Conservation (phyloP, 2,797 vertebrate species). For the Acanthiza pusilla region DNA sequence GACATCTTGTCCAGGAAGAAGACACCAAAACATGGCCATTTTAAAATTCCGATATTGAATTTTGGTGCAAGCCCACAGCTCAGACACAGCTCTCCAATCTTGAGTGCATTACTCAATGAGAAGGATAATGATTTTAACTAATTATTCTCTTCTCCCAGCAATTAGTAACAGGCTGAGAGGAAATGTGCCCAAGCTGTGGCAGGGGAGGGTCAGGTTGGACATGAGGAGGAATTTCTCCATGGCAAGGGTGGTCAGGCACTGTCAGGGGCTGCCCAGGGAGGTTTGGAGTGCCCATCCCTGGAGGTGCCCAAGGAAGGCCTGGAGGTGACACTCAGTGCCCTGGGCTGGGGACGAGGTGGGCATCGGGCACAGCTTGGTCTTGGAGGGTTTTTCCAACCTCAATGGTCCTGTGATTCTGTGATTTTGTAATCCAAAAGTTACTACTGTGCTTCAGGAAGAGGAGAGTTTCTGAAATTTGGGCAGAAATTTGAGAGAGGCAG, state of each 20-base stretch:
- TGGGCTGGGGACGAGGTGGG: neutral
- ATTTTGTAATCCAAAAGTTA: neutral
- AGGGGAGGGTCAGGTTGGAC: neutral
- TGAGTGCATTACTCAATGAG: neutral
- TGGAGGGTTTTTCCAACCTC: neutral
- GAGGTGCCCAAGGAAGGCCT: neutral
- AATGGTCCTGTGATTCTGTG: neutral
- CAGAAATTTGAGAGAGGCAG: neutral
- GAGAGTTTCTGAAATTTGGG: rapidly evolving
- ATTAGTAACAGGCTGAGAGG: neutral
- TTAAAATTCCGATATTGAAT: neutral
- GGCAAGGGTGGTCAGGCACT: neutral
- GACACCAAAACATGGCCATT: neutral
- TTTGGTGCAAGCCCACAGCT: neutral
- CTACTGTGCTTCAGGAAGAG: neutral
- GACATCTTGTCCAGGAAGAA: neutral
- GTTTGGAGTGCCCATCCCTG: neutral
- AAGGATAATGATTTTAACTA: neutral
- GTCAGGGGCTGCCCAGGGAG: neutral
- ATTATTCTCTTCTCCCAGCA: neutral
- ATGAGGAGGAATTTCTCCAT: neutral
- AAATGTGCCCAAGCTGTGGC: neutral
- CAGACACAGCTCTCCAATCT: rapidly evolving
- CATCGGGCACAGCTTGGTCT: neutral
- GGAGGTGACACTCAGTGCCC: neutral